phyloP scores from a whole-genome alignment of 1,140 invertebrate species.

The Bathynomus jamesi region DNA sequence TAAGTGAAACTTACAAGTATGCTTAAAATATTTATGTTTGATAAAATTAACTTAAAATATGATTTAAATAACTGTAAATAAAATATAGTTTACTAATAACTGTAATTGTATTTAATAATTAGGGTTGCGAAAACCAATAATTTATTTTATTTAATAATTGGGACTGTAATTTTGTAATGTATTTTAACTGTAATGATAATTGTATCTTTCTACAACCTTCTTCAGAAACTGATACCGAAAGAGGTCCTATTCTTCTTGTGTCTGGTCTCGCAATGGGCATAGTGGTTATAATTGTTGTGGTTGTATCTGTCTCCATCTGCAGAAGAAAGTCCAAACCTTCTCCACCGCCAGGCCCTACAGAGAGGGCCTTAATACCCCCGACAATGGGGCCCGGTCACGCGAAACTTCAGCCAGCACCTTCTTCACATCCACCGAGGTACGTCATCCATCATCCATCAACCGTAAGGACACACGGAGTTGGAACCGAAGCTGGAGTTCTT shows the following conservation, averaged over 20 bases:
- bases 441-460: not conserved
- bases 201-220: not conserved
- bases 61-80: too few relatives aligned
- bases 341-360: not conserved
- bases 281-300: not conserved
- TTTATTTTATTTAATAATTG: too few relatives aligned
- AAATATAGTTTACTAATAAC: too few relatives aligned
- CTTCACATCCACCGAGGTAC: not conserved
- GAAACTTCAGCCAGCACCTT: not conserved
- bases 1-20: too few relatives aligned
- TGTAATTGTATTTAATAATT: too few relatives aligned
- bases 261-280: not conserved
- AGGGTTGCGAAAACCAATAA: too few relatives aligned
- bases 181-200: not conserved
- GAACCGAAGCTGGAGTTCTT: not conserved
- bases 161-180: too few relatives aligned
- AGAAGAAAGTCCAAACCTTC: not conserved
- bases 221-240: not conserved
- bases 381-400: not conserved
- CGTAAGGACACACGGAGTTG: not conserved
- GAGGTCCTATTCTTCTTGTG: not conserved
- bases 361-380: not conserved
- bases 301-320: not conserved
- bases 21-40: too few relatives aligned
- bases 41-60: too few relatives aligned